Evolutionary conservation across 2,888 invertebrate species (phyloP), one percentile per base, ranked within the genome.

Genomic region (Quadroppia sp.): DNA sequence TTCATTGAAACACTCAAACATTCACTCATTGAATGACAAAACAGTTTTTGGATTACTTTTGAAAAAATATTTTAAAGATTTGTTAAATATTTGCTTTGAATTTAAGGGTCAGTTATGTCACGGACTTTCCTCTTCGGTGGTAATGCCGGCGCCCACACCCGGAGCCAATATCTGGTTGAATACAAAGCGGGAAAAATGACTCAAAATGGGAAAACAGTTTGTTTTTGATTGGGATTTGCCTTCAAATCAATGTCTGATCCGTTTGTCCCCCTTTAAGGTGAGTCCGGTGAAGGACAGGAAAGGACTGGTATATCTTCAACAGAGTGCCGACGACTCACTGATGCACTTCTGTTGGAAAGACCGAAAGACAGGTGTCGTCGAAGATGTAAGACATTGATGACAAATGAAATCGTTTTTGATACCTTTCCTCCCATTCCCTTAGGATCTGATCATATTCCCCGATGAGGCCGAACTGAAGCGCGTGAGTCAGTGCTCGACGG

Each of bases 291-390:
- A 91, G 79, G 70, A 32, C 1, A 88, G 96, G 80, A 98, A 98
- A 85, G 99, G 99, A 6, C 85, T 92, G 36, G 86, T 98, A 17
- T 99, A 95, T 82, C 89, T 99, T 74, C 92, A 94, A 82, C 98
- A 98, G 83, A 92, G 94, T 72, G 9, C 64, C 1, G 96, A 97
- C 79, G 99, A 99, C 83, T 92, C 94, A 0, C 84, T 99, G 74
- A 96, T 98, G 91, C 99, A 99, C 84, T 97, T 99, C 82, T 98
- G 98, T 83, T 99, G 99, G 99, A 98, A 98, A 84, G 98, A 99
- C 84, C 89, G 99, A 69, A 89, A 90, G 61, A 88, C 90, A 64
- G 94, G 95, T 72, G 89, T 90, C 78, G 90, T 94, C 15, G 98
- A 98, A 84, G 98, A 99, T 84, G 72, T 72, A 20, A 64, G 72